Evolutionary conservation across 2,888 invertebrate genomes (phyloP).

Genomic region (Aleiodes leptofemur): DNA sequence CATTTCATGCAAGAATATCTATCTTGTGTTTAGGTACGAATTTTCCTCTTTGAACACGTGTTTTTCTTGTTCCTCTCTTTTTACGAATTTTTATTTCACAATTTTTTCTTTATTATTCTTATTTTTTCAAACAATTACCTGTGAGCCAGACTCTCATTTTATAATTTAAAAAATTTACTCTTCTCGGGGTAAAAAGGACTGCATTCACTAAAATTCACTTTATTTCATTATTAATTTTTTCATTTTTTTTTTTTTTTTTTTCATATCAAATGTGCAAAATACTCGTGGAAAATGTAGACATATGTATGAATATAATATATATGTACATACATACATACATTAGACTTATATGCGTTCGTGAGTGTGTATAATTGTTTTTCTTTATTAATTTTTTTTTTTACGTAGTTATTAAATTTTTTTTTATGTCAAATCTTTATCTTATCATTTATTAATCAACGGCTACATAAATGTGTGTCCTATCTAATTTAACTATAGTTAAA

Average conservation of each 20-base stretch:
- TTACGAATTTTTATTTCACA: background rate
- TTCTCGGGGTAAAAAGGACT: constrained; percentile 39
- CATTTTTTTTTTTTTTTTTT: constrained; percentile 45
- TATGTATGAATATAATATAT: constrained; percentile 60
- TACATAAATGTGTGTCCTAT: constrained; percentile 62
- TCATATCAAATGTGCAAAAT: constrained; percentile 75
- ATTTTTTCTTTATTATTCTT: background rate
- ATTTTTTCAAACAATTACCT: constrained; percentile 9
- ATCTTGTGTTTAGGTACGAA: constrained; percentile 1
- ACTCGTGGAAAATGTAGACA: constrained; percentile 72
- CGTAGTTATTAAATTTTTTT: constrained; percentile 27
- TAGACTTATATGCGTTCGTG: constrained; percentile 54
- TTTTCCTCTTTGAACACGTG: background rate
- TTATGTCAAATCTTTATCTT: background rate
- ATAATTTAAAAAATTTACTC: constrained; percentile 37
- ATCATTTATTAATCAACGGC: constrained; percentile 66
- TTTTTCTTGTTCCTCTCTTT: background rate
- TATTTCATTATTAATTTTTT: constrained; percentile 12
- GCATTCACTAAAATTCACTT: constrained; percentile 28
- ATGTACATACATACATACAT: constrained; percentile 55
- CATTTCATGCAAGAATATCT: too few relatives aligned
- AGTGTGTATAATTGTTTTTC: constrained; percentile 63
- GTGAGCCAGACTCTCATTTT: constrained; percentile 26
- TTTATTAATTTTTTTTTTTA: constrained; percentile 49
- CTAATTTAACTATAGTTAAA: constrained; percentile 32